Evolutionary conservation across 2,888 invertebrate genomes (phyloP).

Genomic region (Meteorus colon): DNA sequence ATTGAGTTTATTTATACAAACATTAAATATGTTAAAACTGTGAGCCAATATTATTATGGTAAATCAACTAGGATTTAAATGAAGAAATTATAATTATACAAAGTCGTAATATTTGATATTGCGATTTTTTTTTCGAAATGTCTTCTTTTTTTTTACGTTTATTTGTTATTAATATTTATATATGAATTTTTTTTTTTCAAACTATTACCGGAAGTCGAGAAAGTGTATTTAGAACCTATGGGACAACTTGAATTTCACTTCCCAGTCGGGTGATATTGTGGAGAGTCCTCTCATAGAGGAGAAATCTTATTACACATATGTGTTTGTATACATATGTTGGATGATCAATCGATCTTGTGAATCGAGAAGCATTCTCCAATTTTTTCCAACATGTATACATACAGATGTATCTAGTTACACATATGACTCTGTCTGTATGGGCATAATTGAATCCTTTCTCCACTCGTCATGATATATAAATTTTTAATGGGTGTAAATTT

Average conservation of each 20-base stretch:
- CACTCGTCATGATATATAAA: conserved; percentile 7
- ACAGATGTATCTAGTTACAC: background rate
- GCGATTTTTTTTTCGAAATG: background rate
- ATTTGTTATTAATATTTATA: too few species aligned
- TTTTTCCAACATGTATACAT: background rate
- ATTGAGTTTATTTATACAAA: background rate
- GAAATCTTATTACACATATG: conserved; percentile 37
- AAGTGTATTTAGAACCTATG: conserved; percentile 16
- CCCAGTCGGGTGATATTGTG: conserved; percentile 27
- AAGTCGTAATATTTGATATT: background rate
- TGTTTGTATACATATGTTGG: conserved; percentile 3
- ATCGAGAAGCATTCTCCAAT: conserved; percentile 1
- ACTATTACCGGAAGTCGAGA: conserved; percentile 35
- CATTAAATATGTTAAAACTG: background rate
- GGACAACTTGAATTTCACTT: conserved; percentile 44
- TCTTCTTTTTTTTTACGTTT: too few species aligned
- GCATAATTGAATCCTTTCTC: conserved; percentile 33
- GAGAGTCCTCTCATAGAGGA: conserved; percentile 39
- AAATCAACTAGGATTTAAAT: background rate
- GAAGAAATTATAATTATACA: background rate
- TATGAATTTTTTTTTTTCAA: background rate
- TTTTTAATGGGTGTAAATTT: background rate
- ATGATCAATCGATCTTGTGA: conserved; percentile 40
- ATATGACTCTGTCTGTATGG: background rate
- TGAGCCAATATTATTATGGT: background rate